A percentile compares a stretch with the other conserved stretches of the same genome.
phyloP scores from a whole-genome alignment of 1,140 invertebrate genomes.

The Ceratoteleas bidentatus region DNA sequence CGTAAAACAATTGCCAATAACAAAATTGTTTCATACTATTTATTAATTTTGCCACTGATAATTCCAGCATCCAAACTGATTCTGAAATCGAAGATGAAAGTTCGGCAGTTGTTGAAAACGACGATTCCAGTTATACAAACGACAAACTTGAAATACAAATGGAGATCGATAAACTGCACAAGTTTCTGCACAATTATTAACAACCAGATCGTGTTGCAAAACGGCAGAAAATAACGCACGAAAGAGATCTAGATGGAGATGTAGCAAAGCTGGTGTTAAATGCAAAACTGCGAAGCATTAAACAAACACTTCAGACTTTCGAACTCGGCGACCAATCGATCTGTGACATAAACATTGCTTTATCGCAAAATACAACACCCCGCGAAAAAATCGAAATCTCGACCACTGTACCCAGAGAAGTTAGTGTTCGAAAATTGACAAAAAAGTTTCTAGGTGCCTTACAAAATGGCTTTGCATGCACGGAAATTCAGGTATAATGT shows the following conservation, averaged over 20 bases:
- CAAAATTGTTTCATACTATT: no score
- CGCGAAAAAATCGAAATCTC: not conserved
- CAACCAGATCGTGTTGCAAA: slow-evolving; percentile 5
- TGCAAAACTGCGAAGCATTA: not conserved
- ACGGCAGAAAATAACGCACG: not conserved
- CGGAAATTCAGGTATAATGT: no score
- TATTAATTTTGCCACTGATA: no score
- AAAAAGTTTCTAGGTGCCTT: no score
- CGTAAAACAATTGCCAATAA: no score
- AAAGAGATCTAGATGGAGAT: not conserved
- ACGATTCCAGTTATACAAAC: not conserved
- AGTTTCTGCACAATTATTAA: no score
- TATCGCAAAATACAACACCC: not conserved
- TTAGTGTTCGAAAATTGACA: slow-evolving; percentile 25
- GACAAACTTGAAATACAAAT: not conserved
- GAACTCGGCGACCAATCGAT: slow-evolving; percentile 2
- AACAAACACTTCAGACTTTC: not conserved
- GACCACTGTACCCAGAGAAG: not conserved
- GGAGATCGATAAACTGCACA: not conserved
- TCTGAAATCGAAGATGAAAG: no score
- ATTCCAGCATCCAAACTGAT: no score
- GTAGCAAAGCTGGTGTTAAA: not conserved
- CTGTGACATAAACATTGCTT: not conserved
- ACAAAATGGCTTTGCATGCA: no score
- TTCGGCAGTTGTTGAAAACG: no score